A percentile compares a stretch with the other conserved stretches of the same genome.
Evolutionary conservation across 2,113 vertebrate genomes (phyloP).

Genomic region (Mystacornis crossleyi): DNA sequence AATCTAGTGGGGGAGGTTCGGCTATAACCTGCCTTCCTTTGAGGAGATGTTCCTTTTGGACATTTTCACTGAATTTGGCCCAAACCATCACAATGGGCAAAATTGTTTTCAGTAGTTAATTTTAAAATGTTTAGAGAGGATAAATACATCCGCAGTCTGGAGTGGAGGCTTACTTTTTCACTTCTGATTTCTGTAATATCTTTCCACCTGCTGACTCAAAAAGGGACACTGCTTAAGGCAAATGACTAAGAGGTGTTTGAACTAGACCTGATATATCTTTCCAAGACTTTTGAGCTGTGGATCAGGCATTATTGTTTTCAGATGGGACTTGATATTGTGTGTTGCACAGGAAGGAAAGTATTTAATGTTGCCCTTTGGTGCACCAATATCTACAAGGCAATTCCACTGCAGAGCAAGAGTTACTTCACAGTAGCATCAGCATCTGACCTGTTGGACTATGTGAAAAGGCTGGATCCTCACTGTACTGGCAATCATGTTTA

Average conservation of each 20-base stretch:
- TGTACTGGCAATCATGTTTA: background rate
- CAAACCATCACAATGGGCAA: too few relatives aligned
- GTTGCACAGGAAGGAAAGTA: background rate
- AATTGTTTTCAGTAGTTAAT: background rate
- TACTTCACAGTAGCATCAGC: background rate
- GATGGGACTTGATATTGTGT: background rate
- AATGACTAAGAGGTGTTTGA: background rate
- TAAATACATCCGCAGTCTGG: background rate
- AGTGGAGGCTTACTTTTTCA: background rate
- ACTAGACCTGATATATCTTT: background rate
- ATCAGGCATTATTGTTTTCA: background rate
- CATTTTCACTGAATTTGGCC: too few relatives aligned
- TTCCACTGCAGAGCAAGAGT: background rate
- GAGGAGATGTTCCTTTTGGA: too few relatives aligned
- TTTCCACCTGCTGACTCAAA: background rate
- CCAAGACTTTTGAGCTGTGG: background rate
- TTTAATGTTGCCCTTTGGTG: background rate
- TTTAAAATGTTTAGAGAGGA: background rate
- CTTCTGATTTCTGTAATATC: background rate
- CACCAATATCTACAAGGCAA: background rate
- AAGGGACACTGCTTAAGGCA: background rate
- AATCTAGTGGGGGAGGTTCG: too few relatives aligned
- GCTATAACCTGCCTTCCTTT: too few relatives aligned
- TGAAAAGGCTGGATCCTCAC: background rate
- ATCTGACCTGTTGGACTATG: background rate